Evolutionary conservation across 2,113 vertebrate genomes (phyloP).

Genomic region (Ciconia maguari): DNA sequence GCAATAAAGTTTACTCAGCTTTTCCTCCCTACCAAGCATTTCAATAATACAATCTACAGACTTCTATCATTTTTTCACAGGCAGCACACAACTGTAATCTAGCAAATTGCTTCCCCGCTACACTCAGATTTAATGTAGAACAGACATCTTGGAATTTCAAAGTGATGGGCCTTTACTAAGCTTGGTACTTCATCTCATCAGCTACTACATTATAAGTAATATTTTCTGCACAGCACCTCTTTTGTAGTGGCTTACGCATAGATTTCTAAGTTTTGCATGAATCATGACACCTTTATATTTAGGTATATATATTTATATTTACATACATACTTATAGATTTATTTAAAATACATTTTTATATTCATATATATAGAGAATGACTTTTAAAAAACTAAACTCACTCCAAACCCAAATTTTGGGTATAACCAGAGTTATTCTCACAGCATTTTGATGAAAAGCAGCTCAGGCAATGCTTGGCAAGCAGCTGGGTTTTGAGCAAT

Average conservation of each 20-base stretch:
- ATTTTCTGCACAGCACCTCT: neutral
- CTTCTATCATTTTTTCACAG: neutral
- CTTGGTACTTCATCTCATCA: neutral
- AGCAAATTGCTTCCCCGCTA: neutral
- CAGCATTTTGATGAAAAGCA: neutral
- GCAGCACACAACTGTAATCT: conserved; percentile 2
- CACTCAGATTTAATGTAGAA: neutral
- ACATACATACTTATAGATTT: neutral
- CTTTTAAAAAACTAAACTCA: neutral
- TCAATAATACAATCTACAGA: neutral
- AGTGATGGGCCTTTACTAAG: neutral
- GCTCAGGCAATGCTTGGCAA: neutral
- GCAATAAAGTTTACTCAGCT: conserved; percentile 20
- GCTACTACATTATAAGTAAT: neutral
- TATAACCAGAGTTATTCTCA: neutral
- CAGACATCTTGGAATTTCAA: neutral
- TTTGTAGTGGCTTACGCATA: neutral
- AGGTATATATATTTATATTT: neutral
- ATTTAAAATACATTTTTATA: neutral
- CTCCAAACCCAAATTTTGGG: neutral
- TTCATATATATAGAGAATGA: neutral
- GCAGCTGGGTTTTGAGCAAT: neutral
- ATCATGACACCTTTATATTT: neutral
- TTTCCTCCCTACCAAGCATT: neutral
- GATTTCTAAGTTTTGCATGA: neutral